phyloP scores from a whole-genome alignment of 2,888 invertebrate species.

The Caenorhabditis imperialis region DNA sequence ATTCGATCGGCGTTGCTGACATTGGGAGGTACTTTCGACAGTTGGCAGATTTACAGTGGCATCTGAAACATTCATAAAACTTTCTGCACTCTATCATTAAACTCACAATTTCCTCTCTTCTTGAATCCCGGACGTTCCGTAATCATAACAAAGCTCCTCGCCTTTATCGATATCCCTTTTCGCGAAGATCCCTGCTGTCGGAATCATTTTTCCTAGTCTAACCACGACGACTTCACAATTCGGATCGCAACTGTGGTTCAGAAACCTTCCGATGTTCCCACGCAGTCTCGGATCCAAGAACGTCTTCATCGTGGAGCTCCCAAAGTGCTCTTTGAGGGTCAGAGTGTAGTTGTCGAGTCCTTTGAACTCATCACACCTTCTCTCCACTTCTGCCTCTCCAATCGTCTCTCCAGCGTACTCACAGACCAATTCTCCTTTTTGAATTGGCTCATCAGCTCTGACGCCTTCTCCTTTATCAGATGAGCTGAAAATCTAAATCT shows the following conservation, averaged over 20 bases:
- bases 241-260: constrained; percentile 75
- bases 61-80: constrained; percentile 27
- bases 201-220: constrained; percentile 63
- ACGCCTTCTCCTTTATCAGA: constrained; percentile 63
- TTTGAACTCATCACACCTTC: constrained; percentile 30
- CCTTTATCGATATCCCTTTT: constrained; percentile 55
- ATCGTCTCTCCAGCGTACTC: constrained; percentile 68
- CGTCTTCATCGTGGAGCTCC: constrained; percentile 24
- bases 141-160: constrained; percentile 71
- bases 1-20: constrained; percentile 46
- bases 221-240: constrained; percentile 67
- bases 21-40: constrained; percentile 59
- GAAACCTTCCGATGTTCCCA: constrained; percentile 72
- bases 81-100: background rate
- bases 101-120: constrained; percentile 25
- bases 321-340: constrained; percentile 66
- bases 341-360: constrained; percentile 67
- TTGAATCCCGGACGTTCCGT: constrained; percentile 50
- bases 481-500: constrained; percentile 36
- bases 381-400: constrained; percentile 65
- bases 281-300: constrained; percentile 64
- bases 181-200: constrained; percentile 68
- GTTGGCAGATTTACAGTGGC: constrained; percentile 43
- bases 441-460: constrained; percentile 58
- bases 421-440: constrained; percentile 63